Evolutionary conservation across 1,140 invertebrate species (phyloP).

Genomic region (Zaprionus ornatus): DNA sequence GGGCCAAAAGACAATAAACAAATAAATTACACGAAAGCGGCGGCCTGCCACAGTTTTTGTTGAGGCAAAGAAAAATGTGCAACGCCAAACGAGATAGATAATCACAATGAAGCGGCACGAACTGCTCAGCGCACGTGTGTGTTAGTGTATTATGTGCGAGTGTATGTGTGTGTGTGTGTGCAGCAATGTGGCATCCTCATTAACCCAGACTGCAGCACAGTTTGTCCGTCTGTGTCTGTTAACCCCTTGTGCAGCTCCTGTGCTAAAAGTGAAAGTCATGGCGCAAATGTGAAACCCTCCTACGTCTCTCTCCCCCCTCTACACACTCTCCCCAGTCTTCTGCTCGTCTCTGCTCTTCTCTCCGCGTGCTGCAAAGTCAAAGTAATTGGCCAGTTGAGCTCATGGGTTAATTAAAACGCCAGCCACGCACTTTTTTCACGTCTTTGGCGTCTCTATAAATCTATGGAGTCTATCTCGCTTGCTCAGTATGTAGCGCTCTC

Average conservation of each 20-base stretch:
- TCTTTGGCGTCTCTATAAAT: conserved; percentile 43
- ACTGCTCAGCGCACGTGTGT: conserved; percentile 26
- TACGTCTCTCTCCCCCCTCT: neutral
- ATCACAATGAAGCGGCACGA: conserved; percentile 80
- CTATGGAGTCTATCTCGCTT: conserved; percentile 18
- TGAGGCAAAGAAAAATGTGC: conserved; percentile 44
- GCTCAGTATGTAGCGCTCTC: neutral
- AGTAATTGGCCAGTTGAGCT: conserved; percentile 56
- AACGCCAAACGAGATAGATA: conserved; percentile 55
- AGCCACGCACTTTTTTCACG: conserved; percentile 38
- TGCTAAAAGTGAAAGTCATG: conserved; percentile 75
- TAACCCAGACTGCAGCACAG: conserved; percentile 57
- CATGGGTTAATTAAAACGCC: conserved; percentile 57
- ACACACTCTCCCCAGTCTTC: neutral
- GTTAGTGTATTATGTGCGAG: neutral
- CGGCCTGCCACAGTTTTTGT: conserved; percentile 71
- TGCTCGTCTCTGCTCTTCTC: neutral
- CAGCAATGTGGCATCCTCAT: conserved; percentile 81
- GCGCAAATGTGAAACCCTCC: conserved; percentile 64
- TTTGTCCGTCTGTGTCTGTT: neutral
- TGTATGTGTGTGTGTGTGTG: conserved; percentile 32
- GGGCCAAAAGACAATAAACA: conserved; percentile 71
- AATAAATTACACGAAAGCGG: conserved; percentile 80
- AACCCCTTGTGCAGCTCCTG: conserved; percentile 9
- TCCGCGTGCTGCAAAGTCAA: conserved; percentile 33